phyloP scores from a whole-genome alignment of 1,140 invertebrate species.

The Drosophila sturtevanti region DNA sequence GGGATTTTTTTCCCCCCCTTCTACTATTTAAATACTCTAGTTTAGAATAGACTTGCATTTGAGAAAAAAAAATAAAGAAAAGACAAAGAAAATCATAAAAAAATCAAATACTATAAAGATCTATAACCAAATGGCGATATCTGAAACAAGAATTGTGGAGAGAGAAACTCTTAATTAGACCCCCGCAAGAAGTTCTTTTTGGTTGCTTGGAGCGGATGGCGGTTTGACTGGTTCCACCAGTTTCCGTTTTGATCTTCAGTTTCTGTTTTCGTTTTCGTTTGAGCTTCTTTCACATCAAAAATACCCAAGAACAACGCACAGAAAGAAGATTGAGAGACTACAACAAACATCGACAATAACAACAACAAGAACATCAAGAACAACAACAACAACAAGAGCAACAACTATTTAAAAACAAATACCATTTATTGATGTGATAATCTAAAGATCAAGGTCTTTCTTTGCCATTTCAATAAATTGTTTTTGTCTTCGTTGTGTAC shows the following conservation, averaged over 20 bases:
- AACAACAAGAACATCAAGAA: constrained; percentile 36
- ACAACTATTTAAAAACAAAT: constrained; percentile 47
- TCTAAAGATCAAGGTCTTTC: constrained; percentile 79
- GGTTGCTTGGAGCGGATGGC: constrained; percentile 28
- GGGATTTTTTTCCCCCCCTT: constrained; percentile 17
- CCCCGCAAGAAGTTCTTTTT: constrained; percentile 66
- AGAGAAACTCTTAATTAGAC: constrained; percentile 59
- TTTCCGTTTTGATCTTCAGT: constrained; percentile 57
- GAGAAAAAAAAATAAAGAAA: not conserved
- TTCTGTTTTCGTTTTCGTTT: constrained; percentile 65
- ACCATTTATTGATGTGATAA: constrained; percentile 79
- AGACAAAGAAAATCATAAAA: not conserved
- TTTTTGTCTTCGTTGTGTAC: constrained; percentile 45
- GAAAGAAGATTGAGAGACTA: constrained; percentile 43
- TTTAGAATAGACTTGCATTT: constrained; percentile 43
- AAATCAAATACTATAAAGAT: not conserved
- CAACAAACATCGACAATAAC: too few relatives aligned
- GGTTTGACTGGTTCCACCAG: constrained; percentile 70
- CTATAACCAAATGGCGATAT: constrained; percentile 31
- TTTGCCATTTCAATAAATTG: constrained; percentile 75
- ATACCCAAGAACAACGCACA: constrained; percentile 47
- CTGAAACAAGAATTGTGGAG: constrained; percentile 18
- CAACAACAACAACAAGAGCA: constrained; percentile 40
- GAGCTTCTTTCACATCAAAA: constrained; percentile 55
- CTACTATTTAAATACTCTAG: not conserved